phyloP scores from a whole-genome alignment of 2,797 vertebrate genomes.

The Ctenopoma multispine region DNA sequence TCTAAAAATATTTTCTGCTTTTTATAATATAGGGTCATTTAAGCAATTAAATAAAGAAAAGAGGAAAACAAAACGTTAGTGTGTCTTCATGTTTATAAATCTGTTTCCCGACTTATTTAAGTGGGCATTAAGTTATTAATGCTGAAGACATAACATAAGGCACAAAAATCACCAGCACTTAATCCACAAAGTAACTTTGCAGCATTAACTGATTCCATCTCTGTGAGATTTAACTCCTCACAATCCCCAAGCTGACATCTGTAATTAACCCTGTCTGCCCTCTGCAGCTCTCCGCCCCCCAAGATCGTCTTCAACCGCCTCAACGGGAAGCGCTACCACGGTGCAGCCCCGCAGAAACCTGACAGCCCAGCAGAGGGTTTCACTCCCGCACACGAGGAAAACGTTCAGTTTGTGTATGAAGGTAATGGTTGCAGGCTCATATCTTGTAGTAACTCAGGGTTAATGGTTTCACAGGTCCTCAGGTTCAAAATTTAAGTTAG shows the following conservation, averaged over 20 bases:
- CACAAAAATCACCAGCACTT: background rate
- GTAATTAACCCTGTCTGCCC: conserved; percentile 20
- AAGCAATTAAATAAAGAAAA: no score
- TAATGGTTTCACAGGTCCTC: no score
- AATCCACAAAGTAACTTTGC: background rate
- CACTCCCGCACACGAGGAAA: conserved; percentile 94
- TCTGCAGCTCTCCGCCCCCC: conserved; percentile 81
- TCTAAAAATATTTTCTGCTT: no score
- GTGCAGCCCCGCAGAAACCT: conserved; percentile 77
- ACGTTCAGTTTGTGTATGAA: conserved; percentile 94
- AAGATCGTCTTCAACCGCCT: conserved; percentile 95
- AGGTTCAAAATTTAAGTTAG: no score
- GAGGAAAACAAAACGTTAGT: no score
- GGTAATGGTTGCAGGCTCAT: conserved; percentile 83
- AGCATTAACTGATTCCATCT: background rate
- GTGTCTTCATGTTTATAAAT: no score
- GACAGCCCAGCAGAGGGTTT: conserved; percentile 86
- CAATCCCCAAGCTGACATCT: background rate
- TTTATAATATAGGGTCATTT: no score
- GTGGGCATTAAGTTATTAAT: no score
- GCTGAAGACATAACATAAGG: no score
- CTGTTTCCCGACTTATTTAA: no score
- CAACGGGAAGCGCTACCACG: conserved; percentile 90
- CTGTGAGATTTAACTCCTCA: background rate
- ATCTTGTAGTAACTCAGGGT: no score